Percentiles rank a stretch among this genome's conserved stretches.
Evolutionary conservation across 1,140 invertebrate species (phyloP).

Genomic region (Bombyx mandarina): DNA sequence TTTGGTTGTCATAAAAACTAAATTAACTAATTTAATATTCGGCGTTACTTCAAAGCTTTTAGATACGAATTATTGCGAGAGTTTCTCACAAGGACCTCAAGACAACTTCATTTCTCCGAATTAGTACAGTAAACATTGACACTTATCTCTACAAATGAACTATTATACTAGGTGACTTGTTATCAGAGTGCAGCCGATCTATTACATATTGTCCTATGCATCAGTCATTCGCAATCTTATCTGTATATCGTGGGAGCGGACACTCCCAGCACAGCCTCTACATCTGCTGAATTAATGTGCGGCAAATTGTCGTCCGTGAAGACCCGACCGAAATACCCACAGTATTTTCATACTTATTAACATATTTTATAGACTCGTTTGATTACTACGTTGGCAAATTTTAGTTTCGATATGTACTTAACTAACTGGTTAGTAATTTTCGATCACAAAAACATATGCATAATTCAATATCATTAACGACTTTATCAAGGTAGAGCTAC

Average conservation of each 20-base stretch:
- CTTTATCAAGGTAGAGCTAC: too few relatives aligned
- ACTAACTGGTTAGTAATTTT: conserved; percentile 2
- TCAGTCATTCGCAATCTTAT: conserved; percentile 66
- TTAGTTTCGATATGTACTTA: conserved; percentile 7
- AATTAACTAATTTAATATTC: too few relatives aligned
- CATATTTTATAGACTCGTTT: conserved; percentile 18
- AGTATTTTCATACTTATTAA: conserved; percentile 12
- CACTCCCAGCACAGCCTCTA: conserved; percentile 31
- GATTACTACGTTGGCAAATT: conserved; percentile 13
- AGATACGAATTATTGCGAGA: conserved; percentile 12
- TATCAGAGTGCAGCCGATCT: conserved; percentile 55
- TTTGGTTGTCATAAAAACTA: too few relatives aligned
- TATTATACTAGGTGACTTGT: conserved; percentile 53
- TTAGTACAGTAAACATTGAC: conserved; percentile 32
- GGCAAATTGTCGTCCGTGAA: conserved; percentile 10
- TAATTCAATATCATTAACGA: neutral
- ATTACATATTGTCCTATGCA: conserved; percentile 63
- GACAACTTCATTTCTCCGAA: conserved; percentile 26
- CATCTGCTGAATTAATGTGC: conserved; percentile 35
- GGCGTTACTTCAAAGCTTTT: too few relatives aligned
- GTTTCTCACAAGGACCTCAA: conserved; percentile 22
- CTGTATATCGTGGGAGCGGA: conserved; percentile 59
- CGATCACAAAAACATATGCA: neutral
- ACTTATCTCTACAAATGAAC: conserved; percentile 59
- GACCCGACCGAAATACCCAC: neutral